Evolutionary conservation across 1,140 invertebrate species (phyloP).

Genomic region (Nymphalis io): DNA sequence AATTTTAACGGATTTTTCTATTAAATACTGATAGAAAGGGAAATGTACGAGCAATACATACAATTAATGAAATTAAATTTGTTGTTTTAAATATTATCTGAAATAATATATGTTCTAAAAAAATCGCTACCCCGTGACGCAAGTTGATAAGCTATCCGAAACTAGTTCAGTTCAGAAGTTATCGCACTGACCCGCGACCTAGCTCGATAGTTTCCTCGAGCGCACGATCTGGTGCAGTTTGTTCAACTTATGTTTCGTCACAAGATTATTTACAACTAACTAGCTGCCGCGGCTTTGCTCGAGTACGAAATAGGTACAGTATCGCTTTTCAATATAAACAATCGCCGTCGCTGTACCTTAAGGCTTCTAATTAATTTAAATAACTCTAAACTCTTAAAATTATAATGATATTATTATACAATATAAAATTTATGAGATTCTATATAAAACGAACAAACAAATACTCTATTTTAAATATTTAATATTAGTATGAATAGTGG

Average conservation of each 20-base stretch:
- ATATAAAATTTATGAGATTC: no score
- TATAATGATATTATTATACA: no score
- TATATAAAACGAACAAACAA: no score
- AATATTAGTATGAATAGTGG: no score
- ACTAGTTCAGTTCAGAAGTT: conserved; percentile 71
- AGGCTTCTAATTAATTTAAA: no score
- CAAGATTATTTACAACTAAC: conserved; percentile 60
- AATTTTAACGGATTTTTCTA: conserved; percentile 44
- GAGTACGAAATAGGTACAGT: no score
- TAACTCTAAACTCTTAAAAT: no score
- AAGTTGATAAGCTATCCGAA: conserved; percentile 74
- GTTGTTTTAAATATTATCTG: neutral
- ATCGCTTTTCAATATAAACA: no score
- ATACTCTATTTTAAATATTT: no score
- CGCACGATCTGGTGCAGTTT: conserved; percentile 64
- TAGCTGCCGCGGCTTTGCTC: neutral
- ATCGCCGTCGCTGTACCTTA: no score
- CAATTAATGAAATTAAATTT: neutral
- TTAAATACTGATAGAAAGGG: conserved; percentile 1
- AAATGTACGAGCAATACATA: neutral
- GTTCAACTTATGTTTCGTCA: conserved; percentile 70
- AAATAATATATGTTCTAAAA: neutral
- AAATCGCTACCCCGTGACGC: conserved; percentile 55
- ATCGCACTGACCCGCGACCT: conserved; percentile 55
- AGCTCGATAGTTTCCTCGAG: conserved; percentile 55